Evolutionary conservation across 2,888 invertebrate species (phyloP), one percentile per base, ranked within the genome.

Genomic region (Mythimna pallens): DNA sequence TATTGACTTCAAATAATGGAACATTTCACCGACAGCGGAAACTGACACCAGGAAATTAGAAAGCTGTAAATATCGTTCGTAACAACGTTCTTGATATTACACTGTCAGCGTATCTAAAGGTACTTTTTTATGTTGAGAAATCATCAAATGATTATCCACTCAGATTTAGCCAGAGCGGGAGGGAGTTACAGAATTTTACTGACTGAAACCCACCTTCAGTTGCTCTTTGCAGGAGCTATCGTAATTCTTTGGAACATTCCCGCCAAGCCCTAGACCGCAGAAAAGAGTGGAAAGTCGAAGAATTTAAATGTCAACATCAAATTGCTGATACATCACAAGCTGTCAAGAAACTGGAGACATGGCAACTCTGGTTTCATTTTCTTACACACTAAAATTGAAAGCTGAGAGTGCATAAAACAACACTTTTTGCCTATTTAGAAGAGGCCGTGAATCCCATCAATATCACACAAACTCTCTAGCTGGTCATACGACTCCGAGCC

Each of bases 381-480:
- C 43, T 34, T 30, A 7, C 14, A 36, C 12, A 63, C 34, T 59
- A 52, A 64, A 70, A 69, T 43, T 73, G 64, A 74, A 78, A 71
- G 43, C 84, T 63, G 77, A 72, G 68, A 74, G 63, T 70, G 70
- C 20, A 71, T 69, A 75, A 81, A 70, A 78, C 70, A 76, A 75
- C 61, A 80, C 57, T 70, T 73, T 73, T 50, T 40, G 43, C 63
- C 25, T 50, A 58, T 78, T 79, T 85, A 66, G 70, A 71, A 66
- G 70, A 71, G 65, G 65, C 50, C 71, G 62, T 63, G 70, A 70
- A 66, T 47, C 67, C 65, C 65, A 80, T 82, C 82, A 83, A 86
- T 86, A 81, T 81, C 65, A 74, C 78, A 74, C 50, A 73, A 72
- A 70, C 62, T 63, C 70, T 81, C 82, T 80, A 78, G 69, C 65